Base-by-base conservation (phyloP, 2,888 invertebrate genomes). In the Drosophila prostipennis region DNA sequence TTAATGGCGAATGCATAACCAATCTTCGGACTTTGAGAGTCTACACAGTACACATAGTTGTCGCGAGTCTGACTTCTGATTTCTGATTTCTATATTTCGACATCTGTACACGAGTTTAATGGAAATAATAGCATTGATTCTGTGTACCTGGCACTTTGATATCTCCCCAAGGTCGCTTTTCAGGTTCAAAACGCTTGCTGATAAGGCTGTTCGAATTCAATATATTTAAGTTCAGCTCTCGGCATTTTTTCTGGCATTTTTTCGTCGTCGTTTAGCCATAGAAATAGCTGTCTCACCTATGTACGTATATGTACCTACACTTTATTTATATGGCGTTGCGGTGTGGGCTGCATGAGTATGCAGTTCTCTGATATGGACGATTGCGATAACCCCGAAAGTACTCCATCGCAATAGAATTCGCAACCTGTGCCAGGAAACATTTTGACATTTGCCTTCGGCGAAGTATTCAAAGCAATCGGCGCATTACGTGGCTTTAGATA, bases 21-120 rank as follows among this genome's bases (percentile, higher is more conserved):
- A 71, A 40, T 60, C 49, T 40, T 36, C 46, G 88, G 81, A 81
- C 88, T 85, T 81, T 85, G 75, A 53, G 45, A 71, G 79, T 65
- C 71, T 63, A 37, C 26, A 10, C 13, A 34, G 49, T 14, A 16
- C 48, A 60, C 37, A 39, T 48, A 52, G 53, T 63, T 45, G 40
- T 29, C 48, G 26, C 54, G 39, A 11, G 23, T 63, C 32, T 26
- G 19, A 34, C 14, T 45, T 48, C 34, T 23, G 34, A 4, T 19
- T 48, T 52, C 14, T 68, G 34, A 4, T 29, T 46, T 52, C 14
- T 68, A 37, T 43, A 45, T 19, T 45, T 48, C 40, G 36, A 6
- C 32, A 53, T 53, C 16, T 69, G 39, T 39, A 51, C 39, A 42
- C 60, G 63, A 61, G 39, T 57, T 32, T 14, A 56, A 23, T 71